phyloP scores from a whole-genome alignment of 2,797 vertebrate species.

The Eulemur coronatus region DNA sequence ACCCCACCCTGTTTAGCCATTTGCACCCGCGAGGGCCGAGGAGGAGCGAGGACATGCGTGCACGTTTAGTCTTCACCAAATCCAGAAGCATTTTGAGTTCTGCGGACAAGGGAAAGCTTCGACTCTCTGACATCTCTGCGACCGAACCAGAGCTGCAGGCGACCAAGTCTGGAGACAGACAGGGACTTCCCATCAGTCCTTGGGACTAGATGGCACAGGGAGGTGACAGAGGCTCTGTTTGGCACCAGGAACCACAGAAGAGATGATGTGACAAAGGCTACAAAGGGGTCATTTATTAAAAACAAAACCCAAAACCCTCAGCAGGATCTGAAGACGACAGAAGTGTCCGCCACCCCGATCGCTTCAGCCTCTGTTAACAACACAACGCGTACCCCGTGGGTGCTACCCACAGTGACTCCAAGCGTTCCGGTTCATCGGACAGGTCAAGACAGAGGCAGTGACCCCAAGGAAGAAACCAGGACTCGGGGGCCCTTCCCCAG shows the following conservation, averaged over 20 bases:
- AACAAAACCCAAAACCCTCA: not conserved
- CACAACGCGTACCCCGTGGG: accelerated
- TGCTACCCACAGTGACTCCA: accelerated
- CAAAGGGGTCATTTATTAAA: conserved; percentile 60
- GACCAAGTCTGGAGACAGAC: not conserved
- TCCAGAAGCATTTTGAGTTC: not conserved
- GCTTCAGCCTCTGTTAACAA: not conserved
- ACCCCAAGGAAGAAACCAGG: not conserved
- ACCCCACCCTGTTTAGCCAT: accelerated
- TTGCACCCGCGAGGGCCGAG: not conserved
- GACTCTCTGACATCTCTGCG: not conserved
- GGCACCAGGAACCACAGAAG: not conserved
- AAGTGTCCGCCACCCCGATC: not conserved
- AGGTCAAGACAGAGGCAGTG: not conserved
- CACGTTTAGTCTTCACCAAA: accelerated
- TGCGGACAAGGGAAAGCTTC: not conserved
- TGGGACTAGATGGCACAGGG: not conserved
- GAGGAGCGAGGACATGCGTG: accelerated
- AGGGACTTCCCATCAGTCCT: not conserved
- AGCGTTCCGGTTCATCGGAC: not conserved
- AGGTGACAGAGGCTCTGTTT: not conserved
- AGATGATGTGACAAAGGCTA: conserved; percentile 39
- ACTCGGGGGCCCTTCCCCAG: not conserved
- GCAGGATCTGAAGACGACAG: not conserved
- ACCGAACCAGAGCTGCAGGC: not conserved